Evolutionary conservation across 2,113 vertebrate genomes (phyloP), one percentile per base, ranked within the genome.

Genomic region (Lepidothrix coronata): DNA sequence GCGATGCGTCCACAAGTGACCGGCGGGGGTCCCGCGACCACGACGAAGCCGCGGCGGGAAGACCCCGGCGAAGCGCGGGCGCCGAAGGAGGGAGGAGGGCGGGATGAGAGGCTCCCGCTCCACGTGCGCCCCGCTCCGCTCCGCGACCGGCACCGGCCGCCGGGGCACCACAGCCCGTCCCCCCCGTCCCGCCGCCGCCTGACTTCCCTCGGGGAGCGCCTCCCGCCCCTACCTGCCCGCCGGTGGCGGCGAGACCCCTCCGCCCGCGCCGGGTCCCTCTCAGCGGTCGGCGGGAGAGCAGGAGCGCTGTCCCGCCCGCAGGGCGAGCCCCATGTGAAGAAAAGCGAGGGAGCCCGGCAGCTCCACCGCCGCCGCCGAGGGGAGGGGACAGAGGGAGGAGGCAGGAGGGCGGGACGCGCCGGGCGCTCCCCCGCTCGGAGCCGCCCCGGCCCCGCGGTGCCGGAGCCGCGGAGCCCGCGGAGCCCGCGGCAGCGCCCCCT

Each of bases 401-500:
- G 39, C 61, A 65, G 71, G 80, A 23, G 79, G 88, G 66, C 24
- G 88, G 89, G 92, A 55, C 85, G 16, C 85, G 28, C 51, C 33
- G 73, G 61, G 73, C 88, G 77, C 88, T 85, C 96, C 95, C 96
- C 94, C 90, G 52, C 85, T 88, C 94, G 77, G 70, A 92, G 61
- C 91, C 97, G 92, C 78, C 67, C 95, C 95, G 91, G 88, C 52
- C 93, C 43, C 87, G 90, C 5, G 59, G 57, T 61, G 27, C 44
- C 75, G 9, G 59, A 88, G 88, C 57, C 6, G 76, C 92, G 70
- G 48, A 62, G 88, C 89, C 83, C 6, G 77, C 92, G 68, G 39
- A 62, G 88, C 89, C 81, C 37, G 12, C 86, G 70, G 91, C 88
- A 91, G 97, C 98, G 97, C 97, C 97, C 96, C 86, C 98, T 98